Percentiles rank a stretch among this genome's conserved stretches.
Conservation (phyloP, 2,888 invertebrate species). For the Vannuccia rotundouncinata region DNA sequence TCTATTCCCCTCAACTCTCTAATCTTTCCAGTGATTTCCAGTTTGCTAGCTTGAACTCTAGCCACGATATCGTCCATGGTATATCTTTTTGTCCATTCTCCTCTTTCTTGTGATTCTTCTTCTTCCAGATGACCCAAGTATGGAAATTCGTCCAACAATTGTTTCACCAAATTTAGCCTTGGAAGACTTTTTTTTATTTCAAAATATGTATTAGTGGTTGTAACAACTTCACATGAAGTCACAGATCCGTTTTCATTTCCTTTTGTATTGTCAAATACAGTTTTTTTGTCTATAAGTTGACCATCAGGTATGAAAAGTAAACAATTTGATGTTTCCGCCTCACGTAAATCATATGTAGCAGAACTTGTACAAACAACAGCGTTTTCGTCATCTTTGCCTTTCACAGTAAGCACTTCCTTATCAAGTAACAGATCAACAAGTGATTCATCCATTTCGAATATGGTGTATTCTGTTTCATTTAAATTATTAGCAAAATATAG, state of each 20-base stretch:
- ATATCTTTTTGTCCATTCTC: neutral
- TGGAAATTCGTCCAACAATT: conserved; percentile 2
- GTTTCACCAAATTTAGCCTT: neutral
- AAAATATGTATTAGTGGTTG: neutral
- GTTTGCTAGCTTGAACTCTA: conserved; percentile 17
- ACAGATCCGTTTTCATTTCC: neutral
- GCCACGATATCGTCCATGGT: neutral
- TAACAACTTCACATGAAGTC: neutral
- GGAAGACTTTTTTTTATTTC: neutral
- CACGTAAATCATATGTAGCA: neutral
- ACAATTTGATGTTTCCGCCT: conserved; percentile 19
- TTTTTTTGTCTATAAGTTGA: neutral
- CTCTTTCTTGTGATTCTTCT: neutral
- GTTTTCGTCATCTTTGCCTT: neutral
- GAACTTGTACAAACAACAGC: conserved; percentile 22
- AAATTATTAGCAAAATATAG: neutral
- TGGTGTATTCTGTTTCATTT: neutral
- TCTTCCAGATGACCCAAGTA: conserved; percentile 21
- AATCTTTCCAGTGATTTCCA: neutral
- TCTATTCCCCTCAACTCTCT: neutral
- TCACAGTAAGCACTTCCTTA: neutral
- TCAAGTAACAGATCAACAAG: neutral
- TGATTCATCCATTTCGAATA: conserved; percentile 17
- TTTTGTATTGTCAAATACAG: neutral
- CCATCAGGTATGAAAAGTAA: neutral